Conservation (phyloP, 2,113 vertebrate genomes). For the Odontophorus gujanensis region DNA sequence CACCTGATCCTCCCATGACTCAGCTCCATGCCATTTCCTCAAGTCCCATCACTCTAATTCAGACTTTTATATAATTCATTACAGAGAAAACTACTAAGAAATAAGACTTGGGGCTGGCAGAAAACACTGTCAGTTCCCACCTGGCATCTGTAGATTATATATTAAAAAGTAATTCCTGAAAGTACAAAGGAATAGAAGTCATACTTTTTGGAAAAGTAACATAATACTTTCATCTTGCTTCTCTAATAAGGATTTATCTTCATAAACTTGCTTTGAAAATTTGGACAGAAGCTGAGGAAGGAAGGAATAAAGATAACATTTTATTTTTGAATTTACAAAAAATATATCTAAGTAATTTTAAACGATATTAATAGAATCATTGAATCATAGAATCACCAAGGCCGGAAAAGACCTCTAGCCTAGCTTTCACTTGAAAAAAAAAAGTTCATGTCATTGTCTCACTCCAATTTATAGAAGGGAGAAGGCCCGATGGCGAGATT, state of each 20-base stretch:
- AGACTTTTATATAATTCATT: not conserved
- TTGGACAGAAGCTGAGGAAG: not conserved
- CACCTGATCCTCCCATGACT: too few relatives aligned
- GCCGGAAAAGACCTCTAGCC: too few relatives aligned
- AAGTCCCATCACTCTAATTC: not conserved
- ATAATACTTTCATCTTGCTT: not conserved
- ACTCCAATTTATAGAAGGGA: too few relatives aligned
- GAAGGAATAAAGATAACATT: not conserved
- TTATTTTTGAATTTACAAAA: not conserved
- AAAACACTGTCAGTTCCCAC: not conserved
- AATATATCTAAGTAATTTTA: not conserved
- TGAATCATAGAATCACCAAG: too few relatives aligned
- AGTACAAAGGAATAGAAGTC: not conserved
- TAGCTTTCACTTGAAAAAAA: not conserved
- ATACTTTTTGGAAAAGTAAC: not conserved
- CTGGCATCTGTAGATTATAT: not conserved
- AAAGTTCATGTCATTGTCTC: too few relatives aligned
- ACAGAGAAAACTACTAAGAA: not conserved
- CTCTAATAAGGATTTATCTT: not conserved
- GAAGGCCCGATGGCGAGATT: too few relatives aligned
- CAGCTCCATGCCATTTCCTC: too few relatives aligned
- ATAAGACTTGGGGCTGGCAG: not conserved
- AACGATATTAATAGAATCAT: not conserved
- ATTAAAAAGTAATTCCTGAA: not conserved
- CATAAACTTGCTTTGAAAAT: not conserved